Evolutionary conservation across 2,113 vertebrate species (phyloP).

Genomic region (Crocuta crocuta): DNA sequence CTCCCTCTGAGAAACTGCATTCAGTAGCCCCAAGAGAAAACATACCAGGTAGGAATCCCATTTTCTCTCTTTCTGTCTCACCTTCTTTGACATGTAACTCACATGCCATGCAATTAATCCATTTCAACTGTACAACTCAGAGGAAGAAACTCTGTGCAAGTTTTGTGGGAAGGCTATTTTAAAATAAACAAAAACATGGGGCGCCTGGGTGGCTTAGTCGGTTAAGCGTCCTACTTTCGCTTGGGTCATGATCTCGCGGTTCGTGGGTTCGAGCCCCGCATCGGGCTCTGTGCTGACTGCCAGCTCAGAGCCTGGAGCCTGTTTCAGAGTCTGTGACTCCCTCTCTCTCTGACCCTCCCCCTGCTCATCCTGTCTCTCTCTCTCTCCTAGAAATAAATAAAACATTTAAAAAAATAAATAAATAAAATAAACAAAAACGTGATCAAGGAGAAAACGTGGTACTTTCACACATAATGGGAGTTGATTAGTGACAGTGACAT

Average conservation of each 20-base stretch:
- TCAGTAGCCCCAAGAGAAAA: neutral
- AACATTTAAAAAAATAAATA: no score
- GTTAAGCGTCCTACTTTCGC: no score
- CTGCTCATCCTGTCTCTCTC: no score
- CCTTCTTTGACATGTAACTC: neutral
- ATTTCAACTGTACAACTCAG: neutral
- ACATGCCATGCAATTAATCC: neutral
- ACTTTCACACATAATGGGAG: neutral
- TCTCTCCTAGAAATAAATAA: no score
- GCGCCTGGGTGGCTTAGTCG: no score
- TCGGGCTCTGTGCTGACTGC: no score
- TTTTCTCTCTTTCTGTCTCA: neutral
- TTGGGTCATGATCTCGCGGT: no score
- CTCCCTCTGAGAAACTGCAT: neutral
- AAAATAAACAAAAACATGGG: neutral
- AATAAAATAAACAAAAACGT: neutral
- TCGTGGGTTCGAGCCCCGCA: no score
- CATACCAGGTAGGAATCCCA: neutral
- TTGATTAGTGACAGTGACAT: neutral
- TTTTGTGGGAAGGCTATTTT: neutral
- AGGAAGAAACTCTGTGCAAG: neutral
- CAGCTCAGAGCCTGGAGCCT: no score
- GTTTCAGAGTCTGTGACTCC: no score
- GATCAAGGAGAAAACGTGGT: neutral
- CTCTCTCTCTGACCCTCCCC: no score